Conservation (phyloP, 2,113 vertebrate genomes). For the Irena cyanogastra region DNA sequence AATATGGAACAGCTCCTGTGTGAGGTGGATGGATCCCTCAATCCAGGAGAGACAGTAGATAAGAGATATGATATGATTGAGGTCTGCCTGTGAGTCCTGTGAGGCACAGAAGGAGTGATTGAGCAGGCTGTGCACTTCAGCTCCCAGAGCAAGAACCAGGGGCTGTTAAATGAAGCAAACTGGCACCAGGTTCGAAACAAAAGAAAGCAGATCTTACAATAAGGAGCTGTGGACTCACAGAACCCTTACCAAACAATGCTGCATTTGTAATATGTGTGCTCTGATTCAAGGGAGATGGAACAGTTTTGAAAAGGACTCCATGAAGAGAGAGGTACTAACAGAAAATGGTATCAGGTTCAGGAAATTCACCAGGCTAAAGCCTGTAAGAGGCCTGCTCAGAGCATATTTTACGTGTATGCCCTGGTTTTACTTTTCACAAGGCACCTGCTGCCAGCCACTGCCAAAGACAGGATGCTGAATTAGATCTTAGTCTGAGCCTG, state of each 20-base stretch:
- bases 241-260: neutral
- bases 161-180: neutral
- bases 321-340: neutral
- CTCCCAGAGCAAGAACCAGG: neutral
- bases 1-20: neutral
- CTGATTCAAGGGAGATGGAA: neutral
- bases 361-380: neutral
- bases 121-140: neutral
- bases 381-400: neutral
- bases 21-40: neutral
- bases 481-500: neutral
- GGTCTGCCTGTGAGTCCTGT: neutral
- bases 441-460: neutral
- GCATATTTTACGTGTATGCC: neutral
- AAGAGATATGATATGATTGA: fast-evolving
- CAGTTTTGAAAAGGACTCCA: neutral
- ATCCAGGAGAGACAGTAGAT: neutral
- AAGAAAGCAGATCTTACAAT: neutral
- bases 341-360: neutral
- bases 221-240: neutral
- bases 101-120: neutral
- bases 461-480: neutral
- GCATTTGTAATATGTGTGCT: neutral
- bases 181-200: neutral
- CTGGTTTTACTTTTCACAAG: neutral